Evolutionary conservation across 2,888 invertebrate species (phyloP), one percentile per base, ranked within the genome.

Genomic region (Carterocephalus palaemon): DNA sequence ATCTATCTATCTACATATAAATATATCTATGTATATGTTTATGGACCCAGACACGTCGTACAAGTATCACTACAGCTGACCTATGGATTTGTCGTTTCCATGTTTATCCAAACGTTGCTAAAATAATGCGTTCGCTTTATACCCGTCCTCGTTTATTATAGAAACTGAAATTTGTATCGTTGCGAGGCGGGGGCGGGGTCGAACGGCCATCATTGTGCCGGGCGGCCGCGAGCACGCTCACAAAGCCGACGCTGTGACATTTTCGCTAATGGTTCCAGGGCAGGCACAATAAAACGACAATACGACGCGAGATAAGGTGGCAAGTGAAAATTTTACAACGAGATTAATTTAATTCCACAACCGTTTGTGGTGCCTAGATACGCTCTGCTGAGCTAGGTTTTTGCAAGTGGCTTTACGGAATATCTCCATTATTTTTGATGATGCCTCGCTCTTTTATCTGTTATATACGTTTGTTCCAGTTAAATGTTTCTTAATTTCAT

Each of bases 241-340:
- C 85, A 86, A 86, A 84, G 77, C 80, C 79, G 67, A 60, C 76
- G 77, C 75, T 75, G 79, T 85, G 85, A 86, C 84, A 86, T 86
- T 86, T 81, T 85, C 83, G 79, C 85, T 85, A 86, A 86, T 85
- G 85, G 85, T 85, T 81, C 68, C 78, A 79, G 80, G 83, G 82
- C 74, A 79, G 81, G 80, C 79, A 85, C 83, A 85, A 84, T 85
- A 84, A 85, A 84, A 81, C 75, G 84, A 85, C 84, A 84, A 82
- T 83, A 82, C 82, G 72, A 78, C 80, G 71, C 69, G 75, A 83
- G 83, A 85, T 86, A 86, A 82, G 84, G 85, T 79, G 74, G 77
- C 76, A 81, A 85, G 76, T 82, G 85, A 85, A 85, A 82, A 85
- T 85, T 84, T 84, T 76, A 81, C 72, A 72, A 70, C 70, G 67